Conservation (phyloP, 2,888 invertebrate species). For the Azorinus chamasolen region DNA sequence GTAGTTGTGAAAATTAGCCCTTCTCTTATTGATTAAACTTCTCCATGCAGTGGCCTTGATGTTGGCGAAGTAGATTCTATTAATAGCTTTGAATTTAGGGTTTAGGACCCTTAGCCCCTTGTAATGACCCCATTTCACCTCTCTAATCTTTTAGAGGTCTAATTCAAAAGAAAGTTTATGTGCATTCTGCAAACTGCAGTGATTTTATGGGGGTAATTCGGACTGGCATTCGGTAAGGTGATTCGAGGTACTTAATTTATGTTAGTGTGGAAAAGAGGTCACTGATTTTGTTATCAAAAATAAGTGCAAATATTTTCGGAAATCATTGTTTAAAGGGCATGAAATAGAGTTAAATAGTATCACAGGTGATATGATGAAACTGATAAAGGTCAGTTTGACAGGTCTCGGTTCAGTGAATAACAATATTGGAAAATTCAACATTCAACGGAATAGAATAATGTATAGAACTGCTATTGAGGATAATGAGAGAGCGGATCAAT, state of each 20-base stretch:
- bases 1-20: too few species aligned
- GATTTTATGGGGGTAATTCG: too few species aligned
- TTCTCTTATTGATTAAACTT: conserved; percentile 27
- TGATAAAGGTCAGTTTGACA: too few species aligned
- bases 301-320: conserved; percentile 2
- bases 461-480: conserved; percentile 38
- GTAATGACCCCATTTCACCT: not conserved
- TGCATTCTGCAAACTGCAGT: too few species aligned
- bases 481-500: conserved; percentile 27
- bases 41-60: conserved; percentile 32
- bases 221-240: too few species aligned
- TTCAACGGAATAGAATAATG: conserved; percentile 37
- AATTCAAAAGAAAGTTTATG: not conserved
- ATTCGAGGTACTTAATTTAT: conserved; percentile 45
- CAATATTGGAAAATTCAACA: conserved; percentile 46
- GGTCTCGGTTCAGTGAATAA: too few species aligned
- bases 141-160: not conserved
- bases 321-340: not conserved
- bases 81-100: conserved; percentile 40
- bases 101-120: not conserved
- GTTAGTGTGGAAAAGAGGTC: conserved; percentile 52
- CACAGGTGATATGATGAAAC: too few species aligned
- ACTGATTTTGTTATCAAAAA: conserved; percentile 32
- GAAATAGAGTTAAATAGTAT: too few species aligned
- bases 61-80: conserved; percentile 32